These are phyloP conservation scores for Puma concolor DNA, from an alignment of 2,113 vertebrate species.

Conservation along the genomic window DNA sequence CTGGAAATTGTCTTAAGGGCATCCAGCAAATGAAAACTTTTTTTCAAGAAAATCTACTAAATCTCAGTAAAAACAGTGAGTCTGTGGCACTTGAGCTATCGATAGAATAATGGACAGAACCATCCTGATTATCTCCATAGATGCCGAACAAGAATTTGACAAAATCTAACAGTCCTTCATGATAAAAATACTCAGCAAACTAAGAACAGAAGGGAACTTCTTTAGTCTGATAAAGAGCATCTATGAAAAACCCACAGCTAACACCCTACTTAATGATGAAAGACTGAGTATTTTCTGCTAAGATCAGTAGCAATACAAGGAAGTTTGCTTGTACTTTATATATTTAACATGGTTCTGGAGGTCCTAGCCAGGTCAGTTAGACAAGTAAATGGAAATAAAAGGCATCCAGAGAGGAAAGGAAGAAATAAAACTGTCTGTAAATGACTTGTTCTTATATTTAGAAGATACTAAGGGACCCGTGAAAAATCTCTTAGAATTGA, in stretches of 20 bases:
- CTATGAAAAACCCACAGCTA: background rate
- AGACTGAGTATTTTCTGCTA: background rate
- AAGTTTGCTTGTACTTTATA: background rate
- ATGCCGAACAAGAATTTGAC: background rate
- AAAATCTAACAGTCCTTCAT: background rate
- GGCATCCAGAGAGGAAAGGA: background rate
- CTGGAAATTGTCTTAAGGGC: background rate
- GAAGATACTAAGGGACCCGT: background rate
- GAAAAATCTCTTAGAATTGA: background rate
- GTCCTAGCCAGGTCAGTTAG: background rate
- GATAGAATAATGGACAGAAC: background rate
- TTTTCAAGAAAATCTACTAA: background rate
- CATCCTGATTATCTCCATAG: background rate
- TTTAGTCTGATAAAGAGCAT: background rate
- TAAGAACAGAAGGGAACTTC: background rate
- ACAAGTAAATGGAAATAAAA: background rate
- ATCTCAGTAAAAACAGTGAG: background rate
- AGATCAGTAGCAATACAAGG: background rate
- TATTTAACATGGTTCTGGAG: background rate
- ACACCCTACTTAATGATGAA: background rate
- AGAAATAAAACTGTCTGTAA: background rate
- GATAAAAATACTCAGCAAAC: background rate
- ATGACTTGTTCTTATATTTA: background rate
- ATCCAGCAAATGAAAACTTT: background rate
- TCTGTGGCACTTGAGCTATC: background rate